A percentile compares a stretch with the other conserved stretches of the same genome.
These are phyloP conservation scores for Cistogaster globosa DNA, from an alignment of 2,888 invertebrate species.

Conservation along the genomic window DNA sequence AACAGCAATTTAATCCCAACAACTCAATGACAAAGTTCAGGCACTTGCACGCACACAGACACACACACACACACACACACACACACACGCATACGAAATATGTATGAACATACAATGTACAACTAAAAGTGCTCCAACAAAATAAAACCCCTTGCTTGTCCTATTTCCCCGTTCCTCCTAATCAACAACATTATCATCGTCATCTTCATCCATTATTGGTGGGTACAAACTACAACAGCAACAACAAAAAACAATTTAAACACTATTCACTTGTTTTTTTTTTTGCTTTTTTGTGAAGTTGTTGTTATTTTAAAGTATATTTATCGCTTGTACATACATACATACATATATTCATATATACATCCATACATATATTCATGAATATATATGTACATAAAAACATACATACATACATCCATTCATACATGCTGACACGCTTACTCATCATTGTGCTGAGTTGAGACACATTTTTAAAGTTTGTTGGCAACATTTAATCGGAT, in stretches of 20 bases:
- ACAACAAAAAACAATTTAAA: conserved; percentile 5
- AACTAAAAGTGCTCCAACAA: not conserved
- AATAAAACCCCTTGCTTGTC: conserved; percentile 11
- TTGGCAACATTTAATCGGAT: conserved; percentile 37
- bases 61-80: not conserved
- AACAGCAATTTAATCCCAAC: conserved; percentile 25
- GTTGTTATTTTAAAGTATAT: not conserved
- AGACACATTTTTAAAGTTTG: conserved; percentile 40
- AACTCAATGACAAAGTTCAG: conserved; percentile 54
- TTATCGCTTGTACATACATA: not conserved
- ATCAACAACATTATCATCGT: not conserved
- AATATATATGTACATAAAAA: not conserved
- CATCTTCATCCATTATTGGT: conserved; percentile 5
- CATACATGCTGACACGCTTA: conserved; percentile 63
- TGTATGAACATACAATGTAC: not conserved
- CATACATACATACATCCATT: not conserved
- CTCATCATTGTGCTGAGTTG: conserved; percentile 49
- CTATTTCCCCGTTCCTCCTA: conserved; percentile 7
- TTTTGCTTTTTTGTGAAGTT: not conserved
- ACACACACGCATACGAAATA: not conserved
- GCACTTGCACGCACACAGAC: not conserved
- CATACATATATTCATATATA: not conserved
- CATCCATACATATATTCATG: not conserved
- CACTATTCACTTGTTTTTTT: conserved; percentile 43
- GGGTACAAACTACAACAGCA: conserved; percentile 15